Evolutionary conservation across 1,140 invertebrate genomes (phyloP), one percentile per base, ranked within the genome.

Genomic region (Sycophila sp.): DNA sequence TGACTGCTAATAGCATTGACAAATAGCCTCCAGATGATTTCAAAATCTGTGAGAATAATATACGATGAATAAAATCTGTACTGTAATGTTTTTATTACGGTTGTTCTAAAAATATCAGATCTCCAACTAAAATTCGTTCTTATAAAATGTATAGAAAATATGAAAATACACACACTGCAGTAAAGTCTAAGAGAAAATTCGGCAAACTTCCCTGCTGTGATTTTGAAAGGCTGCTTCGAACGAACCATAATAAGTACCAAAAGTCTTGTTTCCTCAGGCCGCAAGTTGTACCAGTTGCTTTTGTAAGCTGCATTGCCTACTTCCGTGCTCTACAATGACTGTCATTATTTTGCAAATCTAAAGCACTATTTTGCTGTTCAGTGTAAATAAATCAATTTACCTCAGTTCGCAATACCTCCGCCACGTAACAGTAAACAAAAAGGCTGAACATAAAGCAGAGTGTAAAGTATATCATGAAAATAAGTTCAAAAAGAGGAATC

Each of bases 121-220:
- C n/a, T n/a, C n/a, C n/a, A n/a, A n/a, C n/a, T n/a, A 4, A 38
- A 5, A 24, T 51, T 49, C 4, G 15, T 17, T 36, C 53, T 24
- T 10, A 17, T 53, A 17, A 51, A 24, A 67, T 40, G 2, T 17
- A 55, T 28, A 32, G 19, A 45, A 42, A 59, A 63, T 34, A 66
- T 49, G 32, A 47, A 45, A 56, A 47, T 49, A 64, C 73, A 62
- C 65, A 79, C 77, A 11, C 34, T 67, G 13, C 59, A 58, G 28
- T 79, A 80, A 4, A 78, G 66, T 22, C 55, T 45, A 11, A 78
- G 68, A 10, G 75, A 78, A 13, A 81, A 68, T 17, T 28, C 40
- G 11, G 53, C 71, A 71, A 82, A 80, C 72, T 81, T 82, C 26
- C 77, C 78, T 30, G 78, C 79, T 40, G 77, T 81, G 11, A 83